These are phyloP conservation scores for Tetropium fuscum DNA, from an alignment of 2,888 invertebrate species.

Conservation along the genomic window DNA sequence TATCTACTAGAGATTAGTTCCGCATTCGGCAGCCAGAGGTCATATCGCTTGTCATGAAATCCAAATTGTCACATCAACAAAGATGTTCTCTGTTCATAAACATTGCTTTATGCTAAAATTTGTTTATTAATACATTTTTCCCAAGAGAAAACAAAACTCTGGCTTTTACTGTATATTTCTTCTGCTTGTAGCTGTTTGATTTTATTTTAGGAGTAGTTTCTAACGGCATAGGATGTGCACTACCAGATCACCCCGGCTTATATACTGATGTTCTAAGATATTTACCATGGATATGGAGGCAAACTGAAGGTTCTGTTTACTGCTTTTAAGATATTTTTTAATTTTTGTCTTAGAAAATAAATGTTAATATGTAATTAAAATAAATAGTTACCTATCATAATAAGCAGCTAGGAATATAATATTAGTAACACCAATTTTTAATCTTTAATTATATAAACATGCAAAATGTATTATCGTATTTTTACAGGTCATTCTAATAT, in stretches of 20 bases:
- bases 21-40: no score
- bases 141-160: no score
- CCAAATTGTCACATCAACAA: no score
- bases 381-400: no score
- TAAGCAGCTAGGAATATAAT: no score
- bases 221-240: slow-evolving; percentile 24
- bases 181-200: not conserved
- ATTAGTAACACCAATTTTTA: no score
- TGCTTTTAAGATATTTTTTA: not conserved
- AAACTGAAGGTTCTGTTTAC: slow-evolving; percentile 28
- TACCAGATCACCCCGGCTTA: slow-evolving; percentile 15
- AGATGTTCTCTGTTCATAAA: no score
- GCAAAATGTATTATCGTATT: not conserved
- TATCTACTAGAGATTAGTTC: no score
- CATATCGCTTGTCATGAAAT: no score
- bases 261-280: slow-evolving; percentile 15
- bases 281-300: slow-evolving; percentile 25
- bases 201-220: slow-evolving; percentile 18
- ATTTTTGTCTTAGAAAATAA: not conserved
- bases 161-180: not conserved
- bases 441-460: no score
- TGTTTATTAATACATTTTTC: no score
- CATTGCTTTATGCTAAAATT: no score
- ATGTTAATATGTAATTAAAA: not conserved
- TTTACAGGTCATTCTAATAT: not conserved